Evolutionary conservation across 1,140 invertebrate genomes (phyloP).

Genomic region (Danaus melanippus): DNA sequence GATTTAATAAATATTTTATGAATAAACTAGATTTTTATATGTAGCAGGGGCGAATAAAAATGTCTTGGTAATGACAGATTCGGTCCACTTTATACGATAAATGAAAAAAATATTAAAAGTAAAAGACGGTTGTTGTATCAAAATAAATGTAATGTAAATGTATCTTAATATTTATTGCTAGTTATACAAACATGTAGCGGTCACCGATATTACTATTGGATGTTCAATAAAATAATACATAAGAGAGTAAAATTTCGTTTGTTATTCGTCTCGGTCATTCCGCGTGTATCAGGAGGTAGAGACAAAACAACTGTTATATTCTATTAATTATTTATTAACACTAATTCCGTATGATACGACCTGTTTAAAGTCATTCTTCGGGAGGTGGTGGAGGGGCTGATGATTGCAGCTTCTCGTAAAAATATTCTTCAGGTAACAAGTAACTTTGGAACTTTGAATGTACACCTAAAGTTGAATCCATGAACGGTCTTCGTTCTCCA

Average conservation of each 20-base stretch:
- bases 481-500: background rate
- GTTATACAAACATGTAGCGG: slow-evolving; percentile 30
- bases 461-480: slow-evolving; percentile 2
- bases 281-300: background rate
- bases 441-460: slow-evolving; percentile 1
- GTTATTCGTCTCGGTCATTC: background rate
- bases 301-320: background rate
- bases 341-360: background rate
- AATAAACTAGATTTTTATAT: background rate
- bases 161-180: slow-evolving; percentile 22
- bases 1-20: background rate
- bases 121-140: slow-evolving; percentile 4
- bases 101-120: too few species aligned
- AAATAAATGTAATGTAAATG: slow-evolving; percentile 13
- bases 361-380: background rate
- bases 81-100: slow-evolving; percentile 3
- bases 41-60: slow-evolving; percentile 6
- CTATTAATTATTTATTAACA: background rate
- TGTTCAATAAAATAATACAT: slow-evolving; percentile 35
- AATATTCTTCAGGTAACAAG: slow-evolving; percentile 5
- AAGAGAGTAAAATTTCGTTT: slow-evolving; percentile 7
- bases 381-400: slow-evolving; percentile 3
- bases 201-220: slow-evolving; percentile 39
- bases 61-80: background rate
- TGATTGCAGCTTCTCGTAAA: slow-evolving; percentile 3